Percentiles rank a stretch among this genome's conserved stretches.
Evolutionary conservation across 2,797 vertebrate species (phyloP).

Genomic region (Crenichthys baileyi): DNA sequence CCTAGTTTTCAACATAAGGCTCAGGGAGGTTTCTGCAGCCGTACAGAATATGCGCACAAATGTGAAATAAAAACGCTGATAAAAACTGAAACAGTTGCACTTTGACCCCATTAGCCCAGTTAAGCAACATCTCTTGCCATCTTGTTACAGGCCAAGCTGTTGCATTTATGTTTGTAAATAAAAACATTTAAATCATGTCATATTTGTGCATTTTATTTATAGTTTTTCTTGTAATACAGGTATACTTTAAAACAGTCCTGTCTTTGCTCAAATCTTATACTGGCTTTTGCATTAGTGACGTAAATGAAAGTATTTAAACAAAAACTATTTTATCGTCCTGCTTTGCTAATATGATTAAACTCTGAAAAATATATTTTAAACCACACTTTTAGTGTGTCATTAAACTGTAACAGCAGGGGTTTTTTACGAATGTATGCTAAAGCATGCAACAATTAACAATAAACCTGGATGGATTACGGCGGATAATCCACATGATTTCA

Average conservation of each 20-base stretch:
- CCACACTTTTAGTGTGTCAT: not conserved
- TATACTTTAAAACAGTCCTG: not conserved
- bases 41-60: too few relatives aligned
- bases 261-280: not conserved
- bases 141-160: not conserved
- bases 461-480: slow-evolving; percentile 44
- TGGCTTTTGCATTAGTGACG: not conserved
- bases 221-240: not conserved
- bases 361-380: slow-evolving; percentile 3
- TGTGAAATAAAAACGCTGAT: too few relatives aligned
- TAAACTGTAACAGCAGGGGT: not conserved
- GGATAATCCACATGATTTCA: slow-evolving; percentile 45
- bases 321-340: not conserved
- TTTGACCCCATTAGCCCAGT: too few relatives aligned
- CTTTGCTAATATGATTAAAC: slow-evolving; percentile 1
- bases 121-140: not conserved
- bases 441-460: slow-evolving; percentile 26
- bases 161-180: not conserved
- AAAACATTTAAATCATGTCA: not conserved
- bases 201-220: not conserved
- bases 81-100: too few relatives aligned
- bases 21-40: too few relatives aligned
- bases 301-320: not conserved
- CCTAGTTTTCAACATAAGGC: too few relatives aligned
- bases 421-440: slow-evolving; percentile 25